Evolutionary conservation across 1,140 invertebrate genomes (phyloP), one percentile per base, ranked within the genome.

Genomic region (Nixonia krombeini): DNA sequence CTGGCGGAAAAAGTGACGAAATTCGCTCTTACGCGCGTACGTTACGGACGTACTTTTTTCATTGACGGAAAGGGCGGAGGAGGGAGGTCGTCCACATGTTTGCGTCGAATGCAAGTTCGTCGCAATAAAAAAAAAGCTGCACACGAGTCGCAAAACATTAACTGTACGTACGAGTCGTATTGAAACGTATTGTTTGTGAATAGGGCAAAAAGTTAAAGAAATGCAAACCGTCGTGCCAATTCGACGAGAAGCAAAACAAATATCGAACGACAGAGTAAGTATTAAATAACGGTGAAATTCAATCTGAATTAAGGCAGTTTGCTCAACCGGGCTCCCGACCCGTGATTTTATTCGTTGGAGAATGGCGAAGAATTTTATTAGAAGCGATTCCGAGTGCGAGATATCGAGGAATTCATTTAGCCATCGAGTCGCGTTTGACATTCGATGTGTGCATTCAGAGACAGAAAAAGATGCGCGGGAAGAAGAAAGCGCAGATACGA

Each of bases 401-500:
- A 57, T 42, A 52, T 57, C 29, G 41, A 17, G 2, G 12, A 51
- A 47, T 62, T 56, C 47, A 53, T 57, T 58, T 62, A 49, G 35
- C 58, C 65, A 58, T 62, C 53, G 65, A 49, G 50, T 50, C 42
- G 52, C 50, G 49, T 58, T 62, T 62, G 58, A 68, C 52, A 53
- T 45, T 52, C 38, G 33, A 51, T 26, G 31, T 46, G 56, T 56
- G 38, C 33, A 16, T 40, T 29, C 40, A 67, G 50, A 55, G 56
- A 31, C 6, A 1, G 42, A 53, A 55, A 31, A 13, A 50, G 23
- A 50, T 53, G 50, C 35, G 59, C 47, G 17, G 45, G 51, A 55
- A 42, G 45, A 67, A 46, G 40, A 61, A 70, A 70, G n/a, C n/a
- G n/a, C n/a, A n/a, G n/a, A 70, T 70, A 64, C 59, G 66, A 61